Evolutionary conservation across 2,113 vertebrate species (phyloP).

Genomic region (Platycercus adscitus): DNA sequence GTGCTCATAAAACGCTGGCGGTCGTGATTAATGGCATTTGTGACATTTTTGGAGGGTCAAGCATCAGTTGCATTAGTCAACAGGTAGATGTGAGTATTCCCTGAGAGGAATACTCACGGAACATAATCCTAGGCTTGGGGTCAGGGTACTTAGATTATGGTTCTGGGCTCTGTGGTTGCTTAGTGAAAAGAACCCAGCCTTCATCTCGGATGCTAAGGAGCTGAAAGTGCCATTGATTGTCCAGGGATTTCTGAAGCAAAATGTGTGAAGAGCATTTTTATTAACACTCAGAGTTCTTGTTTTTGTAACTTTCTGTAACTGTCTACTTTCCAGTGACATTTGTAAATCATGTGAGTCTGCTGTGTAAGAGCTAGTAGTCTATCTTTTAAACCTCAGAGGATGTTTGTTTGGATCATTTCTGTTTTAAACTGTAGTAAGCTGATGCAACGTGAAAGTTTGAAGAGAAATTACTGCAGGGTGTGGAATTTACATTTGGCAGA

Average conservation of each 20-base stretch:
- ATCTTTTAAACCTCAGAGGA: background rate
- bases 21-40: background rate
- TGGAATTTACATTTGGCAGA: background rate
- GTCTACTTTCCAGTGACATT: background rate
- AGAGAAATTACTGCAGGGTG: background rate
- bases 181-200: background rate
- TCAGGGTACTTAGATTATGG: background rate
- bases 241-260: background rate
- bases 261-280: background rate
- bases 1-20: background rate
- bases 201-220: background rate
- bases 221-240: background rate
- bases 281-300: background rate
- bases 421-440: background rate
- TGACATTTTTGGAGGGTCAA: background rate
- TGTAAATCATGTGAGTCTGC: background rate
- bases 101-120: background rate
- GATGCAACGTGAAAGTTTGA: background rate
- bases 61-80: background rate
- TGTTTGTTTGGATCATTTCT: background rate
- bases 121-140: background rate
- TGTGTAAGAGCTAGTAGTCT: background rate
- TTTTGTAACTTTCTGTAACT: conserved; percentile 11
- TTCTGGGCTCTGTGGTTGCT: background rate
- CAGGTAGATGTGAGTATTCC: background rate